phyloP scores from a whole-genome alignment of 2,113 vertebrate genomes.

The Crypturellus undulatus region DNA sequence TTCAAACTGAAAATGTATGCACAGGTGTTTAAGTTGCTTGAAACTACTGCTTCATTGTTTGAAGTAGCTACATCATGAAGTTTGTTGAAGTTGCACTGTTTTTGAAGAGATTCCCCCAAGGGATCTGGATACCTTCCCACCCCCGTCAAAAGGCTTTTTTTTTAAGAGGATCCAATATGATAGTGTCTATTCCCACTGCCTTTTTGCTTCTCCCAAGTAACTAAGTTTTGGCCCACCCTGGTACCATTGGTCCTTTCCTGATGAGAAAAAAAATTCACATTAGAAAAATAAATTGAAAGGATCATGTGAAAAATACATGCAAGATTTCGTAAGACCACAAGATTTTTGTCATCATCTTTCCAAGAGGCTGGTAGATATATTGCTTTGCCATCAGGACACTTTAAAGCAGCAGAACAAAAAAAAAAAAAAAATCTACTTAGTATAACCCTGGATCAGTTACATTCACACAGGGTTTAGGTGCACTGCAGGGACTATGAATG shows the following conservation, averaged over 20 bases:
- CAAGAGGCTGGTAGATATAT: background rate
- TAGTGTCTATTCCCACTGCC: background rate
- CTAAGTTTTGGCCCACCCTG: background rate
- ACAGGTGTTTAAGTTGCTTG: background rate
- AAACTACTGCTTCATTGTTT: background rate
- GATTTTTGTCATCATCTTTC: background rate
- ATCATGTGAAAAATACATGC: background rate
- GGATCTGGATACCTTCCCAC: too few relatives aligned
- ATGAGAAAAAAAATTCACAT: background rate
- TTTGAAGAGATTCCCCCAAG: too few relatives aligned
- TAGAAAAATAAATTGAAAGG: background rate
- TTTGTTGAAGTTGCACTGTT: too few relatives aligned
- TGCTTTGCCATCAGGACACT: background rate
- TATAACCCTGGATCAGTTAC: background rate
- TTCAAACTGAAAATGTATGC: background rate
- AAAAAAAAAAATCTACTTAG: background rate
- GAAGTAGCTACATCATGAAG: too few relatives aligned
- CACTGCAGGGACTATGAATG: background rate
- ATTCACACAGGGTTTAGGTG: background rate
- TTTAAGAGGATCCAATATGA: background rate
- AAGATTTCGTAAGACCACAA: background rate
- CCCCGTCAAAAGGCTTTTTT: background rate
- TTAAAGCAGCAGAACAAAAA: background rate
- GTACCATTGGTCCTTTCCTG: background rate
- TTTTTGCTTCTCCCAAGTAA: background rate